phyloP scores from a whole-genome alignment of 2,113 vertebrate genomes.

The Erpornis zantholeuca region DNA sequence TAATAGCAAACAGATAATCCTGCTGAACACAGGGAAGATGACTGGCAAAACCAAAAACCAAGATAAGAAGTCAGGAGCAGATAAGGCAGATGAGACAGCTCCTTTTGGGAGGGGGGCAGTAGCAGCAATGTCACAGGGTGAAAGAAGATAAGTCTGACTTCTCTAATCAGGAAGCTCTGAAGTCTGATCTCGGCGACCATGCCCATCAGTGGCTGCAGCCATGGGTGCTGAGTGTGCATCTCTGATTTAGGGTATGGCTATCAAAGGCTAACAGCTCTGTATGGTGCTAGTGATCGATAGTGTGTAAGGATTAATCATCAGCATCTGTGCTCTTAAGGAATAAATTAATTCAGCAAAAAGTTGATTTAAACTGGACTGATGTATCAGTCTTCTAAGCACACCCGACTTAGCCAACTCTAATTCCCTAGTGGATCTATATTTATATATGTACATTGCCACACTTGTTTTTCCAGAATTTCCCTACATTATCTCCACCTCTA shows the following conservation, averaged over 20 bases:
- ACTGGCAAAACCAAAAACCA: background rate
- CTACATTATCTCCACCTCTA: background rate
- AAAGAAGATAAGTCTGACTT: background rate
- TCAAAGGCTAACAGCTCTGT: background rate
- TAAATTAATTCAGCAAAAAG: background rate
- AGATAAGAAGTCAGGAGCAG: background rate
- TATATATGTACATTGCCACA: background rate
- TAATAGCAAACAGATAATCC: background rate
- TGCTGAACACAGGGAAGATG: background rate
- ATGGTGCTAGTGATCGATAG: background rate
- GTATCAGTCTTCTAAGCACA: background rate
- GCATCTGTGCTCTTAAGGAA: background rate
- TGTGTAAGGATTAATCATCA: background rate
- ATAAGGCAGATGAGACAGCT: background rate
- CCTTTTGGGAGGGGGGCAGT: background rate
- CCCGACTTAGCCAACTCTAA: background rate
- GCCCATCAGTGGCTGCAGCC: fast-evolving
- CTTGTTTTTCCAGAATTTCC: background rate
- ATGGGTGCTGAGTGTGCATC: too few relatives aligned
- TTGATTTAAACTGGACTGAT: background rate
- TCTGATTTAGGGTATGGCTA: background rate
- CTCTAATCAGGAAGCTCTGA: background rate
- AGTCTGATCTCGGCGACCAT: background rate
- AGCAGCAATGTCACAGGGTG: background rate
- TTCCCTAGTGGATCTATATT: background rate